A percentile compares a stretch with the other conserved stretches of the same genome.
phyloP scores from a whole-genome alignment of 1,140 invertebrate species.

The Leptopilina boulardi region DNA sequence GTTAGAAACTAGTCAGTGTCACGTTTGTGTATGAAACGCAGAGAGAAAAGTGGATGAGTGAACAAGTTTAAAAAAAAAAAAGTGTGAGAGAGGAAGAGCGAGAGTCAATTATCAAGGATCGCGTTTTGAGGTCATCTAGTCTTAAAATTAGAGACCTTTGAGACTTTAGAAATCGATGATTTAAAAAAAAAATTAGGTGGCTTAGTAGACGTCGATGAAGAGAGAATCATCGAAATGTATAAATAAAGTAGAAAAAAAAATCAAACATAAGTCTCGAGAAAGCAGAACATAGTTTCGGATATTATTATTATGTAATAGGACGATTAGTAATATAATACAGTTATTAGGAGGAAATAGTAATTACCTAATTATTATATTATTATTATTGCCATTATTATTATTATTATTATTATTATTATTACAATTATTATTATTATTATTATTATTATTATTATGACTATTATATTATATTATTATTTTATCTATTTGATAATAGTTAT shows the following conservation, averaged over 20 bases:
- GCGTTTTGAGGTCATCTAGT: slow-evolving; percentile 71
- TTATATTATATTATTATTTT: slow-evolving; percentile 51
- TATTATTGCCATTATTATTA: slow-evolving; percentile 61
- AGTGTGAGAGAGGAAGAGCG: slow-evolving; percentile 27
- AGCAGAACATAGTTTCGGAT: slow-evolving; percentile 51
- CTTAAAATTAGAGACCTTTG: slow-evolving; percentile 70
- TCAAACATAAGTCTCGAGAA: slow-evolving; percentile 32
- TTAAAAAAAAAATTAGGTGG: slow-evolving; percentile 25
- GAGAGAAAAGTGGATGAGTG: slow-evolving; percentile 34
- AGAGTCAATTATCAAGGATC: slow-evolving; percentile 39
- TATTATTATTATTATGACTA: slow-evolving; percentile 67
- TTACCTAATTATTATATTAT: slow-evolving; percentile 53
- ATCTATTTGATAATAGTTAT: slow-evolving; percentile 59
- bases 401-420: slow-evolving; percentile 62
- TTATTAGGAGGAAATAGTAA: slow-evolving; percentile 57
- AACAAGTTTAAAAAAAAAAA: slow-evolving; percentile 27
- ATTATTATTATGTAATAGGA: slow-evolving; percentile 58
- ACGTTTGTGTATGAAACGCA: slow-evolving; percentile 41
- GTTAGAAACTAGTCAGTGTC: slow-evolving; percentile 73
- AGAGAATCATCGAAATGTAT: slow-evolving; percentile 28
- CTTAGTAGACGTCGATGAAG: slow-evolving; percentile 2
- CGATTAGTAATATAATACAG: slow-evolving; percentile 43
- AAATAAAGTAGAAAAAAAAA: slow-evolving; percentile 18
- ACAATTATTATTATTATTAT: slow-evolving; percentile 55
- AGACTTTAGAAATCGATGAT: slow-evolving; percentile 59